Percentiles rank a stretch among this genome's conserved stretches.
These are phyloP conservation scores for Neopelma chrysocephalum DNA, from an alignment of 2,797 vertebrate species.

Conservation along the genomic window DNA sequence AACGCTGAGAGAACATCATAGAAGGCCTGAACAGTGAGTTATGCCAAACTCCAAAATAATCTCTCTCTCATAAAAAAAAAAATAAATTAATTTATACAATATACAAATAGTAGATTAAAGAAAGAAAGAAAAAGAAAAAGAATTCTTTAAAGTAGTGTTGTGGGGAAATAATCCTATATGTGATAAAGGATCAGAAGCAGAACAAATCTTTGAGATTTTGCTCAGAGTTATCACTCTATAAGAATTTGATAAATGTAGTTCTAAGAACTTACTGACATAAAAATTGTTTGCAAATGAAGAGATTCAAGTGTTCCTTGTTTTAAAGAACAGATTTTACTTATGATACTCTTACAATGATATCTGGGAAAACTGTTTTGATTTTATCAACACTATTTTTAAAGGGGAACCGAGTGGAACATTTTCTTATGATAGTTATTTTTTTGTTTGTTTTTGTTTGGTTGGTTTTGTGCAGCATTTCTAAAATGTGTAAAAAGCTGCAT, in stretches of 20 bases:
- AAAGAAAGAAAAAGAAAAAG: neutral
- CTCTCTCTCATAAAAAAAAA: neutral
- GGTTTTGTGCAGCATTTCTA: neutral
- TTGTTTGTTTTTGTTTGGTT: fast-evolving
- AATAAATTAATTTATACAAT: neutral
- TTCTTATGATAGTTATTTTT: neutral
- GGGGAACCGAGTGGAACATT: neutral
- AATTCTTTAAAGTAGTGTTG: neutral
- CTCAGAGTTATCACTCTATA: neutral
- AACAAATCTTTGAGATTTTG: neutral
- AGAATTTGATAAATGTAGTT: neutral
- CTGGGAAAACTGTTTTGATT: neutral
- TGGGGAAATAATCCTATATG: neutral
- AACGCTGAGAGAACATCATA: neutral
- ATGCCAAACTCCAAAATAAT: neutral
- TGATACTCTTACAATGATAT: neutral
- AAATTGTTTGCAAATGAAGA: neutral
- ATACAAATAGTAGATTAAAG: neutral
- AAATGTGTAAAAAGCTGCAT: neutral
- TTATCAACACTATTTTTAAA: neutral
- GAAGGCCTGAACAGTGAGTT: neutral
- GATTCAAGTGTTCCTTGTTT: neutral
- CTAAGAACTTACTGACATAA: neutral
- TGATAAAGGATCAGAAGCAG: neutral
- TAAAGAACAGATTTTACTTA: neutral